Evolutionary conservation across 2,888 invertebrate species (phyloP), one percentile per base, ranked within the genome.

Genomic region (Hylaea fasciaria): DNA sequence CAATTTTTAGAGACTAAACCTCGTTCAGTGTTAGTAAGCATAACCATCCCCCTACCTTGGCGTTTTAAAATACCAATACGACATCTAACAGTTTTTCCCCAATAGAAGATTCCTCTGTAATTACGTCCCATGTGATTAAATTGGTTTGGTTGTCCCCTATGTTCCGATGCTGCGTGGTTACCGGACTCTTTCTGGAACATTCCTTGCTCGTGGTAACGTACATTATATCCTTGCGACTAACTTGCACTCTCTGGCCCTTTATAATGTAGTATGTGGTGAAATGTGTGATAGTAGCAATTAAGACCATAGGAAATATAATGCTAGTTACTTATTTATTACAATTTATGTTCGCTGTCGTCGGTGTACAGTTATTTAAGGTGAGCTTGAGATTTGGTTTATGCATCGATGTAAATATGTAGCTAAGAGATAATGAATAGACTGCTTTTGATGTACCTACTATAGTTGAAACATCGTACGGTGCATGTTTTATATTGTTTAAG

Each of bases 261-360:
- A 54, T 59, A 57, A 45, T 79, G 76, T 89, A 99, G 98, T 99
- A 99, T 95, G 99, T 99, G 94, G 99, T 99, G 88, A 99, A 99
- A 95, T 99, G 99, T 95, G 99, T 98, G 94, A 98, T 98, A 94
- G 98, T 98, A 94, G 98, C 98, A 84, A 97, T 98, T 93, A 98
- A 98, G 95, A 98, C 98, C 87, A 98, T 98, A 94, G 99, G 99
- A 93, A 99, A 99, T 96, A 99, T 99, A 93, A 98, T 99, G 96
- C 95, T 99, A 96, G 99, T 99, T 94, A 99, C 99, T 91, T 98
- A 98, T 95, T 97, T 99, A 92, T 97, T 99, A 92, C 98, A 99
- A 95, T 99, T 99, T 95, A 99, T 99, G 99, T 99, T 99, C 93
- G 99, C 99, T 94, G 99, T 99, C 92, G 99, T 99, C 93, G 99